These are phyloP conservation scores for Amphilophus citrinellus DNA, from an alignment of 2,113 vertebrate species.

Conservation along the genomic window DNA sequence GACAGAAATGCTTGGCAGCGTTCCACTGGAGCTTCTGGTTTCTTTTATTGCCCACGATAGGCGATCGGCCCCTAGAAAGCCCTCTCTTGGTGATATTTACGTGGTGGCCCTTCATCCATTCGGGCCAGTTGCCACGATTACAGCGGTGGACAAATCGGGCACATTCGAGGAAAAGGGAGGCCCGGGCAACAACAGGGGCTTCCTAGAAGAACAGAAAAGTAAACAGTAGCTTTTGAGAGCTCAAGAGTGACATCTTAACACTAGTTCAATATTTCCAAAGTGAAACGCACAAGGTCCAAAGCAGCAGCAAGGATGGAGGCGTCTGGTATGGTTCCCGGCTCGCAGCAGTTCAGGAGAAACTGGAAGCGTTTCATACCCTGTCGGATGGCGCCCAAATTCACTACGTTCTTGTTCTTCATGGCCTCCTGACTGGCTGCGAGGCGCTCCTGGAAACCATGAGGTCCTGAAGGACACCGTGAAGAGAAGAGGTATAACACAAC, in stretches of 20 bases:
- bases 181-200: constrained; percentile 94
- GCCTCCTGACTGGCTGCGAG: constrained; percentile 91
- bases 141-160: constrained; percentile 97
- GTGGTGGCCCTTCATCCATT: constrained; percentile 99
- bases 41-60: constrained; percentile 94
- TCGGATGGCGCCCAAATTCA: constrained; percentile 95
- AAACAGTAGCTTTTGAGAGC: background rate
- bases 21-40: constrained; percentile 99
- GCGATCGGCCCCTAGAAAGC: constrained; percentile 93
- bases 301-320: constrained; percentile 97
- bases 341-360: constrained; percentile 98
- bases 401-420: constrained; percentile 95
- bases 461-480: constrained; percentile 82
- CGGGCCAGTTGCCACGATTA: constrained; percentile 98
- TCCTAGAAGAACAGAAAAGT: constrained; percentile 81
- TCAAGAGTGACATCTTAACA: background rate
- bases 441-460: constrained; percentile 94
- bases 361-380: constrained; percentile 99
- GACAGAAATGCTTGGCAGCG: constrained; percentile 97
- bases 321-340: constrained; percentile 96
- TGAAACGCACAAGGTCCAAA: constrained; percentile 90
- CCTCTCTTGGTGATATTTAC: constrained; percentile 98
- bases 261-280: background rate
- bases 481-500: background rate
- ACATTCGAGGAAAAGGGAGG: constrained; percentile 95